Conservation (phyloP, 2,113 vertebrate genomes). For the Gymnarchus niloticus region DNA sequence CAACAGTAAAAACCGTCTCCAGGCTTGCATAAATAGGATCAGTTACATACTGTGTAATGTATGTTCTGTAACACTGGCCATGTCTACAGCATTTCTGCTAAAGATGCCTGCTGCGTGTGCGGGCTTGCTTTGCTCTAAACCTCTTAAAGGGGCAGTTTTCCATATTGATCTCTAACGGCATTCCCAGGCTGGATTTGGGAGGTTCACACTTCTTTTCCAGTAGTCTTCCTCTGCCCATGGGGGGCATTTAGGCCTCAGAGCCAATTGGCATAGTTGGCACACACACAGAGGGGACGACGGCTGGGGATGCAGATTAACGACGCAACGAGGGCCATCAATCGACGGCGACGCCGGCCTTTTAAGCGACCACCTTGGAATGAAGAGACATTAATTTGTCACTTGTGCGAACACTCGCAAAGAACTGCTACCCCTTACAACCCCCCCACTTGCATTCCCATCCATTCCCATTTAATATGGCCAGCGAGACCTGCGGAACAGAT, state of each 20-base stretch:
- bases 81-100: neutral
- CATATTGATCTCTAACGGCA: neutral
- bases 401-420: constrained; percentile 8
- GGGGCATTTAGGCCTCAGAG: neutral
- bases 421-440: constrained; percentile 12
- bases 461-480: constrained; percentile 40
- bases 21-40: neutral
- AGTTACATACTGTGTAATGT: neutral
- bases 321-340: constrained; percentile 33
- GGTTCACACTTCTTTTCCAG: neutral
- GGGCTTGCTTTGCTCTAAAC: too few species aligned
- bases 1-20: neutral
- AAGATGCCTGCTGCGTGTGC: neutral
- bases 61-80: neutral
- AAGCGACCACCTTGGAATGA: constrained; percentile 33
- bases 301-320: constrained; percentile 33
- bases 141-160: neutral
- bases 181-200: neutral
- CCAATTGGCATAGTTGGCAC: neutral
- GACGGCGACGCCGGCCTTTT: constrained; percentile 27
- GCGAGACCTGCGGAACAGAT: constrained; percentile 36
- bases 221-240: neutral
- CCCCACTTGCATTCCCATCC: constrained; percentile 24
- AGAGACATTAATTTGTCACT: constrained; percentile 42
- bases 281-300: constrained; percentile 31